These are phyloP conservation scores for Chionis minor DNA, from an alignment of 2,113 vertebrate species.

Conservation along the genomic window DNA sequence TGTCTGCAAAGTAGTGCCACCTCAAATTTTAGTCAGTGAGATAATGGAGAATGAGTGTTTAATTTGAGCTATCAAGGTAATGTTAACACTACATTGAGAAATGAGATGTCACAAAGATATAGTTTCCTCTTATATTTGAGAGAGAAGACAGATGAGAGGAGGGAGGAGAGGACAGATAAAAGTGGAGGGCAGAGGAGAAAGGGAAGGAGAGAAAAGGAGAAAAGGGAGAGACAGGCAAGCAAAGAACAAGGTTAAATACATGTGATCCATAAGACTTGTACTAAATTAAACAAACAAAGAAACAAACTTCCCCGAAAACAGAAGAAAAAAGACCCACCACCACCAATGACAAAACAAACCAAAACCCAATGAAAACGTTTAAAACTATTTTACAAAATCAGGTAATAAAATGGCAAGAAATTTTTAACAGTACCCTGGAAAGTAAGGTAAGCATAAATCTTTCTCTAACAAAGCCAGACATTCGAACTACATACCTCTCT, in stretches of 20 bases:
- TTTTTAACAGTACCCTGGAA: background rate
- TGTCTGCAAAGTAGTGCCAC: constrained; percentile 32
- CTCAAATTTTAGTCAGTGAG: constrained; percentile 65
- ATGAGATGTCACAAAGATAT: background rate
- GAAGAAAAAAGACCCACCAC: no score
- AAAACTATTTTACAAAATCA: background rate
- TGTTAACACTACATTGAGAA: background rate
- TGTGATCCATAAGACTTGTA: background rate
- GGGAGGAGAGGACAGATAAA: background rate
- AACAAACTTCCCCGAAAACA: background rate
- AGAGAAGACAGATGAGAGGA: background rate
- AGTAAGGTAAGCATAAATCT: background rate
- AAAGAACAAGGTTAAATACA: background rate
- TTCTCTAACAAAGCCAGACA: background rate
- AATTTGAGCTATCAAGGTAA: background rate
- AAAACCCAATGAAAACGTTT: background rate
- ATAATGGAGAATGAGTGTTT: constrained; percentile 1
- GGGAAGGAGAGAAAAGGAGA: background rate
- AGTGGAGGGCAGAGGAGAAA: background rate
- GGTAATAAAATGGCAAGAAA: background rate
- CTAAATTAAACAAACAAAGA: background rate
- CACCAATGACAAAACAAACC: no score
- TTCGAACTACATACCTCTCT: background rate
- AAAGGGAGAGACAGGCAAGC: background rate
- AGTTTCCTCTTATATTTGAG: background rate